Percentiles rank a stretch among this genome's conserved stretches.
These are phyloP conservation scores for Medauroidea extradentata DNA, from an alignment of 1,140 invertebrate genomes.

Conservation along the genomic window DNA sequence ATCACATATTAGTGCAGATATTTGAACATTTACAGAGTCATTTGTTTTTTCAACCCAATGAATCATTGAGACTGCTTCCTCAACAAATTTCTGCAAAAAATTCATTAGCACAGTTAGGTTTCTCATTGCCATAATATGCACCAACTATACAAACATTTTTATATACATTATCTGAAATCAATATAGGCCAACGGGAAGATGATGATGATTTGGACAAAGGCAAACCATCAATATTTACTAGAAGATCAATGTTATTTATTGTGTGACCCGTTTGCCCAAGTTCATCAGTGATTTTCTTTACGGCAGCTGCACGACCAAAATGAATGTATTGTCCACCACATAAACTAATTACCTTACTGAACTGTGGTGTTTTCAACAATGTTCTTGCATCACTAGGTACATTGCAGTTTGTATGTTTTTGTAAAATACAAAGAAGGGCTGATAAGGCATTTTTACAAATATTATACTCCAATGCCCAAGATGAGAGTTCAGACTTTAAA, in stretches of 20 bases:
- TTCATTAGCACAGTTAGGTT: slow-evolving; percentile 16
- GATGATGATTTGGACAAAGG: slow-evolving; percentile 18
- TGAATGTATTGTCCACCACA: slow-evolving; percentile 21
- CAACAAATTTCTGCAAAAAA: slow-evolving; percentile 22
- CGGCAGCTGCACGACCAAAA: slow-evolving; percentile 8
- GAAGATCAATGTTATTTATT: slow-evolving; percentile 14
- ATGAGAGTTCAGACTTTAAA: too few relatives aligned
- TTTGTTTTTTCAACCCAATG: slow-evolving; percentile 12
- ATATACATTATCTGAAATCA: slow-evolving; percentile 14
- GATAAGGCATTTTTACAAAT: not conserved
- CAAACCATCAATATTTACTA: slow-evolving; percentile 27
- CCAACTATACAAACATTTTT: slow-evolving; percentile 23
- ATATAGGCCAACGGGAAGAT: slow-evolving; percentile 25
- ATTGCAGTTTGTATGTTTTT: too few relatives aligned
- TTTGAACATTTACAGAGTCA: slow-evolving; percentile 13
- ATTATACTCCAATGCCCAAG: slow-evolving; percentile 1
- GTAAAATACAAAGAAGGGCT: not conserved
- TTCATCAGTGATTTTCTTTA: slow-evolving; percentile 8
- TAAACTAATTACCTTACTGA: slow-evolving; percentile 1
- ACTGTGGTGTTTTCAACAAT: too few relatives aligned
- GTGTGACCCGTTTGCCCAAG: not conserved
- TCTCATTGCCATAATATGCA: slow-evolving; percentile 20
- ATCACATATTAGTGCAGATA: slow-evolving; percentile 25
- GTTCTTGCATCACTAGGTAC: too few relatives aligned
- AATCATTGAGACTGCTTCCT: slow-evolving; percentile 20